Base-by-base conservation (phyloP, 2,797 vertebrate genomes). In the Sarcophilus harrisii region DNA sequence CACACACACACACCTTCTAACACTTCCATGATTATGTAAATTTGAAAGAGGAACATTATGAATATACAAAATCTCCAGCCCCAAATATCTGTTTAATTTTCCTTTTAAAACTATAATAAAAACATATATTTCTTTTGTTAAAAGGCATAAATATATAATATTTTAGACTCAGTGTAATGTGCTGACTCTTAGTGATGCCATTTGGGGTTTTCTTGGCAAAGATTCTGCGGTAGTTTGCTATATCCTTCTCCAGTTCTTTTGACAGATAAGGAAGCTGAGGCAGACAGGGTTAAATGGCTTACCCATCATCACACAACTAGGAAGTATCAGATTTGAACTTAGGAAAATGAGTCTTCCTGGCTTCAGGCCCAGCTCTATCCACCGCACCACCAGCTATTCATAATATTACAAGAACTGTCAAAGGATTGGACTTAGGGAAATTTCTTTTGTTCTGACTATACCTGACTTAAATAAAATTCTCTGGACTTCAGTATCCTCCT, bases 61-160 rank as follows among this genome's bases (percentile, higher is more conserved):
- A 95, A 95, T 94, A 93, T 58, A 59, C 18, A 45, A 58, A 94
- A 90, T 58, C 90, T 91, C 94, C 60, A 59, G 27, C 89, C 95
- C 95, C 58, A 73, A 95, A 73, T 92, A 91, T 94, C 91, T 95
- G 90, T 58, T 95, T 91, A 87, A 73, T 94, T 0, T 4, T 59
- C 54, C 95, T 6, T 0, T 91, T 95, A 93, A 97, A 96, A 54
- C 54, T 91, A 96, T 52, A 92, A 92, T 55, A 97, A 94, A 92
- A 58, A 95, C 18, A 9, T 0, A 4, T 38, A 91, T 92, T 94
- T 14, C 92, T 38, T 54, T 28, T 87, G 59, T 13, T 32, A 45
- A 81, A 81, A 45, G 9, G 38, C 24, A 28, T 10, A 81, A 81
- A 45, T 0, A 38, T 81, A 24, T 5, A 55, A 55, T 11, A 11